Evolutionary conservation across 2,113 vertebrate genomes (phyloP).

Genomic region (Alligator mississippiensis): DNA sequence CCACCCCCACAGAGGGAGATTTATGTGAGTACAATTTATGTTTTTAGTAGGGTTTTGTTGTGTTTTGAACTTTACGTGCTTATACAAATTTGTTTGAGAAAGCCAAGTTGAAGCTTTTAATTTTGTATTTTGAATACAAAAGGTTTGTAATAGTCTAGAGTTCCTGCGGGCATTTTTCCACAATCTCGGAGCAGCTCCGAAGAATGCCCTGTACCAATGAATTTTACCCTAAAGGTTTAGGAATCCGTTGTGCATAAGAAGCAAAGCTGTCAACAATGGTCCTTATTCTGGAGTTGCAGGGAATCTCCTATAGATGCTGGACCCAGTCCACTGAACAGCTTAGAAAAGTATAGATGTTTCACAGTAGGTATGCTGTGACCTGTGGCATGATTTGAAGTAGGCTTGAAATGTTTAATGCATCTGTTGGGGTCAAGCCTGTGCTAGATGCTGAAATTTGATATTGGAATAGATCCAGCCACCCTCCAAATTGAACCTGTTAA

Average conservation of each 20-base stretch:
- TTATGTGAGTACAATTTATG: neutral
- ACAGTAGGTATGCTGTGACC: neutral
- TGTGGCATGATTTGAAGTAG: neutral
- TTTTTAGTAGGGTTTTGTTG: neutral
- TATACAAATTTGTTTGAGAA: neutral
- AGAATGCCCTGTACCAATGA: neutral
- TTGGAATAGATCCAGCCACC: slow-evolving; percentile 32
- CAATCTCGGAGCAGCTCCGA: slow-evolving; percentile 5
- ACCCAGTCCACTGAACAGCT: neutral
- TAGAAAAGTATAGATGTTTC: neutral
- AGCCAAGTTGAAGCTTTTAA: neutral
- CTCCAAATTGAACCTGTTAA: slow-evolving; percentile 26
- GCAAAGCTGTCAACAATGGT: neutral
- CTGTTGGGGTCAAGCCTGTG: slow-evolving; percentile 30
- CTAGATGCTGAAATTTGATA: neutral
- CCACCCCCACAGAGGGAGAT: neutral
- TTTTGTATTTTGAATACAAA: neutral
- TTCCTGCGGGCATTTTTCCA: neutral
- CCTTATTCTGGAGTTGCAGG: neutral
- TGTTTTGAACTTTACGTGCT: neutral
- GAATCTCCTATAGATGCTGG: neutral
- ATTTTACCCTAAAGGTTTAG: neutral
- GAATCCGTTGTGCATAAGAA: neutral
- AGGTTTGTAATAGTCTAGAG: neutral
- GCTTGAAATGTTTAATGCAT: slow-evolving; percentile 20